Evolutionary conservation across 2,797 vertebrate genomes (phyloP).

Genomic region (Tragopan temminckii): DNA sequence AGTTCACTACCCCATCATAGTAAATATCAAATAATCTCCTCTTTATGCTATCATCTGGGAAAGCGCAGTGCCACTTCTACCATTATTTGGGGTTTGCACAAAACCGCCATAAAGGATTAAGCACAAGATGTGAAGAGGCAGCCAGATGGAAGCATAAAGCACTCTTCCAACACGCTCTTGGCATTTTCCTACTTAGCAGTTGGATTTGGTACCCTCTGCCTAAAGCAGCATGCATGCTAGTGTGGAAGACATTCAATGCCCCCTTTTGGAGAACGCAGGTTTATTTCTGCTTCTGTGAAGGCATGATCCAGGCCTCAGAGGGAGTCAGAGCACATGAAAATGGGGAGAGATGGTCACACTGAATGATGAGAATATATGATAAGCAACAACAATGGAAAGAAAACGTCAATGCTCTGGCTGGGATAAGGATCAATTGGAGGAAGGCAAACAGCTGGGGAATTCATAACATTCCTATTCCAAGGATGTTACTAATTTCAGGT

Average conservation of each 20-base stretch:
- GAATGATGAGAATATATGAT: not conserved
- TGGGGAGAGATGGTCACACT: not conserved
- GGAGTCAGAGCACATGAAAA: not conserved
- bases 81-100: not conserved
- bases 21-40: not conserved
- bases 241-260: not conserved
- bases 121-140: not conserved
- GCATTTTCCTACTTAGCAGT: not conserved
- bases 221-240: not conserved
- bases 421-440: not conserved
- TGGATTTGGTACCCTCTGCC: not conserved
- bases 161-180: not conserved
- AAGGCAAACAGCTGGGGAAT: not conserved
- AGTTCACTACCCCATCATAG: not conserved
- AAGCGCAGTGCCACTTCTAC: not conserved
- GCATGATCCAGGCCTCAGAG: not conserved
- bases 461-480: rapidly evolving
- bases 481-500: not conserved
- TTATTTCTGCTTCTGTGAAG: not conserved
- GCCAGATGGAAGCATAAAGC: not conserved
- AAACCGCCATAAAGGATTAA: conserved; percentile 7
- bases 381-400: not conserved
- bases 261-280: not conserved
- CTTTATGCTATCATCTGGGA: not conserved
- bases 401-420: not conserved